Evolutionary conservation across 2,888 invertebrate genomes (phyloP), one percentile per base, ranked within the genome.

Genomic region (Agrotis segetum): DNA sequence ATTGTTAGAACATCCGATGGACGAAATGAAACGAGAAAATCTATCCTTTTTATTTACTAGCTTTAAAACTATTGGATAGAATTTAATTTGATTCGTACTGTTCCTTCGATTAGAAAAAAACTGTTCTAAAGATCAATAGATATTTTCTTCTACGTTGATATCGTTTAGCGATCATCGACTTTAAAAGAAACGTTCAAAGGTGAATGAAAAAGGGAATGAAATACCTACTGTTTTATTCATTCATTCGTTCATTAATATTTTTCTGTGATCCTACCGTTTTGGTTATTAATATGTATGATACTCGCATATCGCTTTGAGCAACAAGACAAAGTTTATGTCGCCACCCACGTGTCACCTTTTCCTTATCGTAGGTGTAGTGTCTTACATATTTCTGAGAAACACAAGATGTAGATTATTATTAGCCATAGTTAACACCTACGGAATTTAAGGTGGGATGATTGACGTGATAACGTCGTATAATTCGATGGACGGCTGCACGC

Each of bases 201-300:
- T 66, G 62, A 79, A 60, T 64, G 59, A 63, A 68, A 63, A 60
- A 82, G 24, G 17, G 68, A 66, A 71, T 67, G 29, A 79, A 47
- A 65, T 75, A 21, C 67, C 67, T 49, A 68, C 40, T 53, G 50
- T 3, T 68, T 67, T 60, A 58, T 77, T 61, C n/a, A 50, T 61
- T 49, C 46, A 49, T 49, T 66, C 55, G 34, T 64, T 59, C 24
- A 75, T 47, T 60, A n/a, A 52, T 61, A 19, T 60, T 64, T 69
- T 77, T 77, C 46, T 56, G 29, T 62, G 19, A 49, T 55, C 13
- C 13, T 34, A 2, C 46, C 1, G 3, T 24, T 75, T 68, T 40
- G 46, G 24, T 50, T 62, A 68, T 74, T 56, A 46, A 46, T 62
- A 66, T 66, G 65, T 64, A 65, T 68, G 40, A 59, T 21, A 52